Evolutionary conservation across 35 echinoderm and acorn worm genomes (phyloP).

Genomic region (Stichopus chloronotus): DNA sequence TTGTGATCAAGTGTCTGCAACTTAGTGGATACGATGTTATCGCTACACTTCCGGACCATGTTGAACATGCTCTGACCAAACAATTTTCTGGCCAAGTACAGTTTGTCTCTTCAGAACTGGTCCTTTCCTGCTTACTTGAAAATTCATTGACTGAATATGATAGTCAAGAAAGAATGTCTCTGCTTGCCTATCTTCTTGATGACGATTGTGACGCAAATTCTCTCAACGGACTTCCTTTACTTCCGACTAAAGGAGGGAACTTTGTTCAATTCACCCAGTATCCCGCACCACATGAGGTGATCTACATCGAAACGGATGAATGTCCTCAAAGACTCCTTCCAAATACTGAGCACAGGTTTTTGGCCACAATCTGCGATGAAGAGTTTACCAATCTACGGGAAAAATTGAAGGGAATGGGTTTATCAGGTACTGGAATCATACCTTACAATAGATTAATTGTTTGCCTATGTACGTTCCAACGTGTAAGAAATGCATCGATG

Average conservation of each 20-base stretch:
- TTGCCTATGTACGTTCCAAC: background rate
- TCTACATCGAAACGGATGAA: background rate
- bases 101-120: background rate
- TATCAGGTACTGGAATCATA: background rate
- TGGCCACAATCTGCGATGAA: background rate
- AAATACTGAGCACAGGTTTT: background rate
- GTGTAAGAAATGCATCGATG: background rate
- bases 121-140: background rate
- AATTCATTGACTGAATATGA: background rate
- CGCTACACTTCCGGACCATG: background rate
- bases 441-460: no score
- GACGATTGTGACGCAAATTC: background rate
- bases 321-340: slow-evolving; percentile 7
- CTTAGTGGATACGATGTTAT: background rate
- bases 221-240: background rate
- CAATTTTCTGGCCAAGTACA: background rate
- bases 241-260: background rate
- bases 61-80: background rate
- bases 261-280: background rate
- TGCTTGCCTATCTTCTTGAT: slow-evolving; percentile 13
- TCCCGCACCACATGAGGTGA: background rate
- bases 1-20: slow-evolving; percentile 6
- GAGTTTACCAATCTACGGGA: background rate
- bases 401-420: background rate
- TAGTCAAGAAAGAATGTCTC: background rate